These are phyloP conservation scores for Oscheius sp. DNA, from an alignment of 2,888 invertebrate genomes.

Conservation along the genomic window DNA sequence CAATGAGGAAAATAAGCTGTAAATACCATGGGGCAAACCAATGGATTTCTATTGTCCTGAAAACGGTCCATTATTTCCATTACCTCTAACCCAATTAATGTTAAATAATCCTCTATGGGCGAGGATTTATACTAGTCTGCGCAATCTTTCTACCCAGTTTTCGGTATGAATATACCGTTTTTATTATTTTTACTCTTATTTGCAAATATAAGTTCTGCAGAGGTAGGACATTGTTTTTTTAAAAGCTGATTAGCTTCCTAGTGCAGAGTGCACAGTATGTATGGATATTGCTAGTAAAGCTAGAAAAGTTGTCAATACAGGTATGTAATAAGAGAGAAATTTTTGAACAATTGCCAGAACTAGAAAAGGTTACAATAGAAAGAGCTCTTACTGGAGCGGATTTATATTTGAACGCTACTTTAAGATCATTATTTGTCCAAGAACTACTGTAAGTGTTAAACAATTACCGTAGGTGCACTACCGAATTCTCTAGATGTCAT, in stretches of 20 bases:
- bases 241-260: background rate
- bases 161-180: background rate
- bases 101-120: no score
- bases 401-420: background rate
- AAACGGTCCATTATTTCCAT: no score
- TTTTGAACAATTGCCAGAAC: constrained; percentile 4
- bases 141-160: no score
- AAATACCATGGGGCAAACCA: constrained; percentile 59
- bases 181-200: background rate
- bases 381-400: background rate
- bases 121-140: no score
- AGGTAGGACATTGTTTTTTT: background rate
- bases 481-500: constrained; percentile 22
- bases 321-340: background rate
- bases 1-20: constrained; percentile 50
- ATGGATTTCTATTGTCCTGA: constrained; percentile 49
- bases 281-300: constrained; percentile 22
- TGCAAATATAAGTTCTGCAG: background rate
- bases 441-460: constrained; percentile 10
- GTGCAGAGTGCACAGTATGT: constrained; percentile 10
- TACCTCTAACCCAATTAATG: no score
- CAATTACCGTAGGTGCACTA: background rate
- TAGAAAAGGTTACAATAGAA: constrained; percentile 11
- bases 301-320: background rate
- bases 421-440: background rate